Conservation (phyloP, 2,888 invertebrate species). For the Drosophila diplacantha region DNA sequence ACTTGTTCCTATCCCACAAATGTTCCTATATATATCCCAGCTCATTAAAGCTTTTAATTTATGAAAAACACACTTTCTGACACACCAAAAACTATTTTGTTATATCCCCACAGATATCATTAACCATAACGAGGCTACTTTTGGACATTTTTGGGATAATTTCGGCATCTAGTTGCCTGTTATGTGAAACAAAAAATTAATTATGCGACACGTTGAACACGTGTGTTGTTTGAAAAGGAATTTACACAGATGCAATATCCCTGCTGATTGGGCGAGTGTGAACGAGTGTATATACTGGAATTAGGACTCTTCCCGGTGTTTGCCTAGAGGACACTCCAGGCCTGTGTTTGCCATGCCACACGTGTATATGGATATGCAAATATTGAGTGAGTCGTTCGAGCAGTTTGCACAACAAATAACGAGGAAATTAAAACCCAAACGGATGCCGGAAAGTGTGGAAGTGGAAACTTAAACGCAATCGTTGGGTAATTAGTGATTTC, state of each 20-base stretch:
- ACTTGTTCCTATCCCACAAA: too few species aligned
- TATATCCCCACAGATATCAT: constrained; percentile 2
- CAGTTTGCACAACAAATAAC: constrained; percentile 69
- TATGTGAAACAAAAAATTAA: constrained; percentile 45
- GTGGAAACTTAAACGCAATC: constrained; percentile 40
- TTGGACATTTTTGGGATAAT: constrained; percentile 3
- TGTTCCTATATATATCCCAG: not conserved
- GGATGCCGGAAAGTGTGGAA: constrained; percentile 8
- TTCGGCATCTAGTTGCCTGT: constrained; percentile 6
- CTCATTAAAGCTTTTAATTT: not conserved
- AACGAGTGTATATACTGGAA: constrained; percentile 16
- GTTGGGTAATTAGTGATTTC: constrained; percentile 38
- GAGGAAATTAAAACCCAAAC: constrained; percentile 39
- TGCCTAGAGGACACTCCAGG: constrained; percentile 36
- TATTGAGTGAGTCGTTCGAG: constrained; percentile 52
- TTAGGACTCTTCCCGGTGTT: constrained; percentile 26
- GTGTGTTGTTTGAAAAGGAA: constrained; percentile 40
- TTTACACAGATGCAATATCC: constrained; percentile 13
- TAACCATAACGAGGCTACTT: not conserved
- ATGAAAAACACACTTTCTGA: too few species aligned
- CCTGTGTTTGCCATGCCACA: constrained; percentile 28
- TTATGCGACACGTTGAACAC: constrained; percentile 52
- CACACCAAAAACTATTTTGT: not conserved
- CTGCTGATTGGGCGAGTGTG: constrained; percentile 24
- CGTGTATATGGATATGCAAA: constrained; percentile 36